Evolutionary conservation across 2,888 invertebrate species (phyloP), one percentile per base, ranked within the genome.

Genomic region (Rhogogaster chlorosoma): DNA sequence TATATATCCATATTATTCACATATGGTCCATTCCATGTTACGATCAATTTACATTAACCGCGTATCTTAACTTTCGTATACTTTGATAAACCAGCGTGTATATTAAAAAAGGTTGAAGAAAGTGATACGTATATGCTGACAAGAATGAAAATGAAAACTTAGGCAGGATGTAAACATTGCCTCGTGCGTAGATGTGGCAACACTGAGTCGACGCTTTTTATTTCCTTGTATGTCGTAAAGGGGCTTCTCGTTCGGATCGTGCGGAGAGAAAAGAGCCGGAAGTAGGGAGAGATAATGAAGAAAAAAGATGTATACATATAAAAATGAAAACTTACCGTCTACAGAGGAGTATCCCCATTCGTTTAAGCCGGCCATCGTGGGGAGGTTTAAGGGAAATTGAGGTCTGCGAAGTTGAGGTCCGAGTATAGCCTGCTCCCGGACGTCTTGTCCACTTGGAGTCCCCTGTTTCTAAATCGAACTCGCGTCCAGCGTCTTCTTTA

Each of bases 271-370:
- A n/a, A 29, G 26, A 38, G 7, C 9, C 9, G 38, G 29, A 29
- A 18, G 22, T 10, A 18, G 70, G 10, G 26, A 0, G 29, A 42
- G 42, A 42, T 4, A 38, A 38, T 2, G 12, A 38, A 22, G 22
- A 22, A 67, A n/a, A 32, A 26, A 70, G 32, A 32, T 22, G n/a
- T 67, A 15, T 38, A 42, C 10, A 29, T 18, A 32, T 26, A 32
- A 42, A 29, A 42, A 29, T 67, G 18, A 89, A 87, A 87, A 94
- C 95, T 95, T 91, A 95, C 95, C 95, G 92, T 95, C 95, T 88
- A 94, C 94, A 89, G 94, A 93, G 89, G 95, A 94, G 93, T 95
- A 95, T 93, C 95, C 95, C 95, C 95, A 95, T 86, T 94, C 95
- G 89, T 94, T 94, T 89, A 94, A 94, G 88, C 89, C 91, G 87